Evolutionary conservation across 2,888 invertebrate species (phyloP).

Genomic region (Protodeltote pygarga): DNA sequence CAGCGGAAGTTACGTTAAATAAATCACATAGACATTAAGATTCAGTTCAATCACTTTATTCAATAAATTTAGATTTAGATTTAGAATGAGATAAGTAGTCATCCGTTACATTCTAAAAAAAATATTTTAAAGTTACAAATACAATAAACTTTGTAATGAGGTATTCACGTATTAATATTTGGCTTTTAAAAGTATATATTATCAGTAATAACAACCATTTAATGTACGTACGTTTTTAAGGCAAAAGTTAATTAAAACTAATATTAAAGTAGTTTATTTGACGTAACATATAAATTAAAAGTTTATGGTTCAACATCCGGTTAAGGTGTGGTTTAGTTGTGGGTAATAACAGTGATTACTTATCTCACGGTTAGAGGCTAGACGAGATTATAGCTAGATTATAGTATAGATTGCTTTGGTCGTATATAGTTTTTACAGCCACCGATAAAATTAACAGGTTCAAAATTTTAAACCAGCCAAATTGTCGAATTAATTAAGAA

Average conservation of each 20-base stretch:
- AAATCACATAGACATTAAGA: constrained; percentile 63
- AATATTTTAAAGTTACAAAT: neutral
- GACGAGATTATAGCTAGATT: constrained; percentile 62
- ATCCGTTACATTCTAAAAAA: constrained; percentile 20
- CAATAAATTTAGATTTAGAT: constrained; percentile 55
- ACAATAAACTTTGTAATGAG: constrained; percentile 15
- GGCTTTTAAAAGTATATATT: constrained; percentile 22
- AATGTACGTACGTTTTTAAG: constrained; percentile 34
- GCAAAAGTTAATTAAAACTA: constrained; percentile 19
- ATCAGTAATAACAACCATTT: constrained; percentile 39
- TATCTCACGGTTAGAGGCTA: constrained; percentile 50
- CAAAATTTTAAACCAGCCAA: constrained; percentile 29
- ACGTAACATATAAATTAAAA: neutral
- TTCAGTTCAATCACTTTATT: constrained; percentile 65
- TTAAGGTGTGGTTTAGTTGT: constrained; percentile 24
- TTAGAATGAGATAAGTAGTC: constrained; percentile 55
- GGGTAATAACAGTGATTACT: constrained; percentile 50
- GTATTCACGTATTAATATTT: constrained; percentile 22
- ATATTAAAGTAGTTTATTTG: neutral
- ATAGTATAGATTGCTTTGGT: constrained; percentile 74
- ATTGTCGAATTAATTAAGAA: constrained; percentile 20
- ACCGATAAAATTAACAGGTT: constrained; percentile 43
- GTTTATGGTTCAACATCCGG: neutral
- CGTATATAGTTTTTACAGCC: constrained; percentile 64
- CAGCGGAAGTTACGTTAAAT: constrained; percentile 66